phyloP scores from a whole-genome alignment of 53 echinoderm and acorn worm genomes.

The Holothuria scabra region DNA sequence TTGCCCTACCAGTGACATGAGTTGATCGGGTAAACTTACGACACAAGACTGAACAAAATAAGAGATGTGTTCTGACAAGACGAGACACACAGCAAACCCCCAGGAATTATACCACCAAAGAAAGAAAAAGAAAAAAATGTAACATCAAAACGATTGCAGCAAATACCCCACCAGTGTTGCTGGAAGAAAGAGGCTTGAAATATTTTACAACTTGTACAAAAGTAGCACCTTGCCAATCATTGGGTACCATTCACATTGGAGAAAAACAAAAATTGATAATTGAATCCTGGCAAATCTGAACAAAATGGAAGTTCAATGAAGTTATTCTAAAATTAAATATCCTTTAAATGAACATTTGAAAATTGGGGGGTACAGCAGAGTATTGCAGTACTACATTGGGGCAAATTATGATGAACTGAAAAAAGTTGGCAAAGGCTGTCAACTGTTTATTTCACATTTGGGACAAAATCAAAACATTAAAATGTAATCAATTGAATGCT shows the following conservation, averaged over 20 bases:
- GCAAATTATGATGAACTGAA: too few species aligned
- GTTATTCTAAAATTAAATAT: too few species aligned
- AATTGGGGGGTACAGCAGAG: too few species aligned
- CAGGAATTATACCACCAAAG: neutral
- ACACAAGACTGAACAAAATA: neutral
- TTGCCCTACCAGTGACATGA: constrained; percentile 5
- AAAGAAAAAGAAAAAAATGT: neutral
- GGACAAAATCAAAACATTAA: too few species aligned
- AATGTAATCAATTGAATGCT: too few species aligned
- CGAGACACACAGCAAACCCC: neutral
- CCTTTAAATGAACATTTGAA: too few species aligned
- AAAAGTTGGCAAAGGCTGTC: too few species aligned
- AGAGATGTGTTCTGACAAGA: neutral
- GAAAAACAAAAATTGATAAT: neutral
- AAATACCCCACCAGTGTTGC: constrained; percentile 3
- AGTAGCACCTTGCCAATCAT: constrained; percentile 25
- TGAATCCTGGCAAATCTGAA: too few species aligned
- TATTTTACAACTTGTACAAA: constrained; percentile 35
- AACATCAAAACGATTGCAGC: constrained; percentile 33
- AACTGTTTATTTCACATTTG: too few species aligned
- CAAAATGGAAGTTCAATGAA: too few species aligned
- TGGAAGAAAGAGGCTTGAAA: constrained; percentile 21
- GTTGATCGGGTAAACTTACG: constrained; percentile 9
- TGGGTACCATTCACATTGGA: constrained; percentile 24
- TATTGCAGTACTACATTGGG: too few species aligned